phyloP scores from a whole-genome alignment of 2,888 invertebrate species.

The Hirtodrosophila histrioides region DNA sequence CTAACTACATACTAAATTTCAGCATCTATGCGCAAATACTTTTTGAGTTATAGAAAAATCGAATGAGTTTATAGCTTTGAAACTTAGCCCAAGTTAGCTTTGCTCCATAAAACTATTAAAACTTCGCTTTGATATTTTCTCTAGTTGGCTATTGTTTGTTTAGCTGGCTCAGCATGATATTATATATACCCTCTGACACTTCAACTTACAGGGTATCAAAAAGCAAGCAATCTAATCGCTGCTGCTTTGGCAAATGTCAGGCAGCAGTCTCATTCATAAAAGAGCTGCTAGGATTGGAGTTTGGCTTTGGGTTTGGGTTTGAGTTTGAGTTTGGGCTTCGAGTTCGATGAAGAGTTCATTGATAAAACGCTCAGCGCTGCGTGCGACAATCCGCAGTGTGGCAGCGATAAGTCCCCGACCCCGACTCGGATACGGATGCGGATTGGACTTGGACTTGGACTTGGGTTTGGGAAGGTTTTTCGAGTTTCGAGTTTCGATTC shows the following conservation, averaged over 20 bases:
- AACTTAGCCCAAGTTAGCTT: too few species aligned
- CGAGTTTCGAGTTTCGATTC: slow-evolving; percentile 3
- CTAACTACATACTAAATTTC: neutral
- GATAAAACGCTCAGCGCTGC: slow-evolving; percentile 64
- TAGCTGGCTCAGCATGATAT: neutral
- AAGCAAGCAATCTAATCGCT: slow-evolving; percentile 64
- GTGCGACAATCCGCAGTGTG: slow-evolving; percentile 43
- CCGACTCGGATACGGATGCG: slow-evolving; percentile 42
- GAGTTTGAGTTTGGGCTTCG: slow-evolving; percentile 8
- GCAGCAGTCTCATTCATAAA: slow-evolving; percentile 62
- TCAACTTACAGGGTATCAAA: slow-evolving; percentile 30
- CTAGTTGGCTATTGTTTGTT: neutral
- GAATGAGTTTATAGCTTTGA: too few species aligned
- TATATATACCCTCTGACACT: neutral
- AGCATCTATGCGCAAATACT: neutral
- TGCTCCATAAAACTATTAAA: too few species aligned
- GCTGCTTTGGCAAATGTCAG: slow-evolving; percentile 65
- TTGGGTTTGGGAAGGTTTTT: slow-evolving; percentile 1
- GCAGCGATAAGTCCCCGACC: slow-evolving; percentile 38
- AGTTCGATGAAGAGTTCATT: slow-evolving; percentile 31
- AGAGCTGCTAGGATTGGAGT: slow-evolving; percentile 3
- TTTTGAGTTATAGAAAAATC: neutral
- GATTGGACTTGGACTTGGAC: slow-evolving; percentile 41
- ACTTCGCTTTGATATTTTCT: too few species aligned
- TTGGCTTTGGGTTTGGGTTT: slow-evolving; percentile 17